Evolutionary conservation across 2,888 invertebrate genomes (phyloP), one percentile per base, ranked within the genome.

Genomic region (Drosophila algonquin): DNA sequence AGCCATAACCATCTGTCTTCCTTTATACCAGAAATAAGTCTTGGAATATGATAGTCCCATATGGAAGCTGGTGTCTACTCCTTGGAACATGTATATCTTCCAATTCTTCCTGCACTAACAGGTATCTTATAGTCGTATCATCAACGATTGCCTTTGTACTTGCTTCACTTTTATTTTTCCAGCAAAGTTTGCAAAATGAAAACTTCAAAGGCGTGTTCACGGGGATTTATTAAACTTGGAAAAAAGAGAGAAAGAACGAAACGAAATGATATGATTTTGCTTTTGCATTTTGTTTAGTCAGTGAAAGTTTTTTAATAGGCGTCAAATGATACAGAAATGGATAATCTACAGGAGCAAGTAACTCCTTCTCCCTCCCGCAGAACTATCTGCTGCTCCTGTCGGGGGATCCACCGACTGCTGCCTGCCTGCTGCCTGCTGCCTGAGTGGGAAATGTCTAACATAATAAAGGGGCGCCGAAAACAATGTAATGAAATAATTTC

Each of bases 401-500:
- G 2, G 14, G 40, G 6, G 40, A 6, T 40, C 40, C 40, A 12
- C 5, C 35, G 5, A 2, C 48, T 5, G 40, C 24, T 24, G 24
- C 24, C 27, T 24, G 24, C 27, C 27, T 7, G 8, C 8, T 12
- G 32, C 12, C 9, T 10, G n/a, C 24, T 21, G 74, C 9, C 18
- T 24, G 27, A 40, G 55, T 18, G 35, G 3, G 21, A 57, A 71
- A 60, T 80, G 89, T 80, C 87, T 81, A 75, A 84, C 85, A 89
- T 72, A 87, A 82, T 87, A 70, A 82, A 77, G 73, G 65, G 71
- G 72, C 76, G 73, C 83, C 76, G 72, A 79, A 85, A 80, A 89
- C 88, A 89, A 82, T 85, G 89, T 90, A 90, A 90, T 90, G 90
- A 91, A 90, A 90, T 90, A 88, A 90, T 90, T 90, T 90, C 73